Base-by-base conservation (phyloP, 2,113 vertebrate genomes). In the Dromaius novaehollandiae region DNA sequence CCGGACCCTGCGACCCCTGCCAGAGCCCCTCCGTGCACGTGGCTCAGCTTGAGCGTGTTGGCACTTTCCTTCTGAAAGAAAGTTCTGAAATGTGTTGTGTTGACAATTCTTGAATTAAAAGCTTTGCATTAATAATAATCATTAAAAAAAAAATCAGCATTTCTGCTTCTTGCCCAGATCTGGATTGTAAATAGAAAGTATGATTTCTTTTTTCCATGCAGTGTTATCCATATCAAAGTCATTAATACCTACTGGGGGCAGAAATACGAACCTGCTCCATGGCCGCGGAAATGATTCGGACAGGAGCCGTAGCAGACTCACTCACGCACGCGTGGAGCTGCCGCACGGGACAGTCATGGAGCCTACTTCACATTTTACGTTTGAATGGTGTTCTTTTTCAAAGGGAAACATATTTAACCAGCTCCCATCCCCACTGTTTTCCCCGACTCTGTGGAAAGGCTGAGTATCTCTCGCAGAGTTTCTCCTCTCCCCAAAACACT, bases 381-480 rank as follows among this genome's bases (percentile, higher is more conserved):
- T 30, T 64, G 73, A 89, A 93, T 76, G 51, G 82, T 11, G 22
- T 3, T 53, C 86, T 9, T 95, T 94, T 95, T 84, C 88, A 53
- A 93, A 90, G 44, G n/a, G 70, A 92, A 92, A 79, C 32, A n/a
- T 46, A 85, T 61, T 93, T 93, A 84, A 92, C 75, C 80, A 79
- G 48, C 86, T 69, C 40, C 12, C n/a, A 34, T 60, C 92, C 70
- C 55, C 93, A 38, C 50, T 34, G 30, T 88, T 22, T 64, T 34
- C 75, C 77, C 44, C 26, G 46, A 56, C 73, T 82, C 64, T 82
- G 61, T 55, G n/a, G 61, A 81, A 92, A 85, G 44, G 56, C 63
- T 86, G 69, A 83, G 42, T 48, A 73, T 28, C 9, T 34, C 88
- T 92, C 56, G 38, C 9, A 46, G 40, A 42, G 81, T 55, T 82